Evolutionary conservation across 2,888 invertebrate genomes (phyloP), one percentile per base, ranked within the genome.

Genomic region (Drosophila nigricruria): DNA sequence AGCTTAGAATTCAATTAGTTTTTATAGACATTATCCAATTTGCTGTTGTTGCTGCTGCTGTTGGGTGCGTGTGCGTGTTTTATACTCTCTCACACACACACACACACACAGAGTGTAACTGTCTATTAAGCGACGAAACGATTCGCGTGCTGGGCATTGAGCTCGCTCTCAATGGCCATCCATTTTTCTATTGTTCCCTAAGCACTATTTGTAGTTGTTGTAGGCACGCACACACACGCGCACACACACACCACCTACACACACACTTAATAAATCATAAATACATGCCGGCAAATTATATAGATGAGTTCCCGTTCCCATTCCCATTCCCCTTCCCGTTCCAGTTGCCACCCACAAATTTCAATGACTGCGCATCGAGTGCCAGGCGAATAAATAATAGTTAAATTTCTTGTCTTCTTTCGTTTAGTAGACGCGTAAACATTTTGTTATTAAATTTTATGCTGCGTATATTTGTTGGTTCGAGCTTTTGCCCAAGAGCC

Each of bases 1-100:
- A 86, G 86, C 90, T 86, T 86, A 86, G 90, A 90, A 86, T 86
- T 86, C 86, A 90, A 86, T 86, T 86, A 86, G 86, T 90, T 86
- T 86, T 86, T 86, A 86, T 86, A 86, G 90, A 86, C 86, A 90
- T 86, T 86, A 86, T 86, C 86, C 86, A 86, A 86, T 86, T 86
- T 90, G 90, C 81, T 81, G 73, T 82, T 76, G 81, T 53, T 69
- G 59, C 56, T 45, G 42, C 18, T 58, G 63, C 20, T 61, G 57
- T 56, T 57, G 50, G 23, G 34, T 52, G 34, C 50, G 50, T 52
- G 89, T 87, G 89, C 82, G 83, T 84, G 83, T 81, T 73, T 57
- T 38, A 77, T 54, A 64, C 49, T 74, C 68, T 47, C 57, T 40
- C 43, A 30, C 43, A 14, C 36, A 52, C n/a, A 36, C 32, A 34